Evolutionary conservation across 2,797 vertebrate species (phyloP).

Genomic region (Botia kubotai): DNA sequence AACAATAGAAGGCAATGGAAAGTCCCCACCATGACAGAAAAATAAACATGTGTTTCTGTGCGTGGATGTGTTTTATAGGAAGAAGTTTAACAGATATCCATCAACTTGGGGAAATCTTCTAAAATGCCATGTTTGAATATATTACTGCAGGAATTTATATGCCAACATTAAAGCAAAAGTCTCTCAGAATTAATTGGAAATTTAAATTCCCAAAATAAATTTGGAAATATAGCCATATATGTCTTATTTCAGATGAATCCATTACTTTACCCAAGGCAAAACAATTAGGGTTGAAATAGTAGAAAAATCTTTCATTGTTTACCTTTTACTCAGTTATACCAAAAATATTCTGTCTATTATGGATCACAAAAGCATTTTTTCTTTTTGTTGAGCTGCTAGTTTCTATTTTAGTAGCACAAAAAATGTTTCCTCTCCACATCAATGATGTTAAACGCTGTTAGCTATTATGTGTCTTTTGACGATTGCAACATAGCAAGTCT

Average conservation of each 20-base stretch:
- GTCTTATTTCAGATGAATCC: neutral
- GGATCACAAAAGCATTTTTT: neutral
- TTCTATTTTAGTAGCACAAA: neutral
- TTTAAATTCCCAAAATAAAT: neutral
- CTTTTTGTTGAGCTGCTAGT: neutral
- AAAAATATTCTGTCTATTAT: neutral
- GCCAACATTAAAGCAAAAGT: conserved; percentile 1
- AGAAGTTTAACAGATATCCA: conserved; percentile 22
- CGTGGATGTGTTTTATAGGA: neutral
- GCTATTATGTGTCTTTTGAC: neutral
- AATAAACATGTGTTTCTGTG: neutral
- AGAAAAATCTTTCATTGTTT: no score
- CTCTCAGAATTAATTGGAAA: neutral
- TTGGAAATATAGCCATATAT: neutral
- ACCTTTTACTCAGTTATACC: neutral
- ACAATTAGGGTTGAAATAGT: neutral
- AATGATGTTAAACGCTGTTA: neutral
- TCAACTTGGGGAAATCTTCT: conserved; percentile 31
- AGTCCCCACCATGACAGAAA: neutral
- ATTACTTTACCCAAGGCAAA: neutral
- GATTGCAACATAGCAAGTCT: neutral
- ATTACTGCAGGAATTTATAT: conserved; percentile 9
- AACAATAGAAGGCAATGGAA: neutral
- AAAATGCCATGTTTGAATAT: conserved; percentile 18
- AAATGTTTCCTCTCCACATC: neutral